Conservation (phyloP, 2,113 vertebrate genomes). For the Chroicocephalus ridibundus region DNA sequence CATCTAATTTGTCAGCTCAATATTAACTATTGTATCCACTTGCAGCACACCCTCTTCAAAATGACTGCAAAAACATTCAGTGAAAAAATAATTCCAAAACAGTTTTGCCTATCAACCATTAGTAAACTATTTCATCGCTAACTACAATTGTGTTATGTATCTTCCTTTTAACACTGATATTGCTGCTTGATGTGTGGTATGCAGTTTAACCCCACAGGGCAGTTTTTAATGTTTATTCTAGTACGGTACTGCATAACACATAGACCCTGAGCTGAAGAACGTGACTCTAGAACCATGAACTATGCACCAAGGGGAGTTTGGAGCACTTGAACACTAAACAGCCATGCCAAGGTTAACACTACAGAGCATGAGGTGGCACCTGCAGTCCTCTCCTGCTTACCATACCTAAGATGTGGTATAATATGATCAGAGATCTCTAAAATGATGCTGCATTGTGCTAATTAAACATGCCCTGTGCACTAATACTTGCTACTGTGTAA, state of each 20-base stretch:
- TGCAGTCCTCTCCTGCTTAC: not conserved
- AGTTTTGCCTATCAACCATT: not conserved
- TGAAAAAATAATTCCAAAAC: not conserved
- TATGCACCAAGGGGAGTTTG: not conserved
- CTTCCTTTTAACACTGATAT: not conserved
- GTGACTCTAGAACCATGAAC: not conserved
- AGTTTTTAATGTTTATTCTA: not conserved
- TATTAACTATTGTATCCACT: not conserved
- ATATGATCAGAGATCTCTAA: not conserved
- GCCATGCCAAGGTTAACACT: not conserved
- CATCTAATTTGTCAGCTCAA: not conserved
- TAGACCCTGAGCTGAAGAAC: not conserved
- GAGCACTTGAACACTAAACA: not conserved
- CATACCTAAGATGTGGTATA: not conserved
- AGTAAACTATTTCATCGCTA: not conserved
- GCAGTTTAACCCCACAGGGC: not conserved
- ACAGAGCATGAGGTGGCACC: not conserved
- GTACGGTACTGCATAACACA: not conserved
- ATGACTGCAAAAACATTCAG: not conserved
- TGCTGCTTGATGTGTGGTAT: not conserved
- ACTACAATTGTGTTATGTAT: not conserved
- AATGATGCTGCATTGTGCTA: not conserved
- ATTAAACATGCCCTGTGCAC: not conserved
- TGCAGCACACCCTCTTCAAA: not conserved
- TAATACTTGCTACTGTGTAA: not conserved